These are phyloP conservation scores for Dynastes grantii DNA, from an alignment of 2,888 invertebrate species.

Conservation along the genomic window DNA sequence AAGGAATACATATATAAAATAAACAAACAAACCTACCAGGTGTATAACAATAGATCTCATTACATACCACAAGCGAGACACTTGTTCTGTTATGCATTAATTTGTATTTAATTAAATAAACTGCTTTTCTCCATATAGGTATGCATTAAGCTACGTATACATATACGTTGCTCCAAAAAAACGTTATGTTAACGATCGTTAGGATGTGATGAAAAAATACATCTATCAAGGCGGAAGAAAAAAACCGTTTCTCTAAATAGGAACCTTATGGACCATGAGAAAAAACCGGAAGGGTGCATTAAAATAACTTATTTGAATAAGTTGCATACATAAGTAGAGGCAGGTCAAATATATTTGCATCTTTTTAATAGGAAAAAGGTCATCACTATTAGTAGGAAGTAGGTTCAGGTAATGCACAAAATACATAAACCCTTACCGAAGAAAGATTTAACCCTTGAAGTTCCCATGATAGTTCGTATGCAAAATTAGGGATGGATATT, in stretches of 20 bases:
- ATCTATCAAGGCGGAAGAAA: slow-evolving; percentile 58
- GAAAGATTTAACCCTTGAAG: slow-evolving; percentile 56
- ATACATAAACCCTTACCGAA: slow-evolving; percentile 55
- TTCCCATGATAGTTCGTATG: slow-evolving; percentile 55
- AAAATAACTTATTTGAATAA: slow-evolving; percentile 61
- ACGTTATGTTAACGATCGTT: slow-evolving; percentile 64
- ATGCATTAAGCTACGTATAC: not conserved
- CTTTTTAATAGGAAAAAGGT: slow-evolving; percentile 65
- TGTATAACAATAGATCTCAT: slow-evolving; percentile 34
- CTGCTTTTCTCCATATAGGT: slow-evolving; percentile 33
- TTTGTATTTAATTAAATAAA: slow-evolving; percentile 48
- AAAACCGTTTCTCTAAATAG: slow-evolving; percentile 58
- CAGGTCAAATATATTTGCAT: slow-evolving; percentile 69
- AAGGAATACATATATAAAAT: slow-evolving; percentile 13
- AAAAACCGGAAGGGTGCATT: slow-evolving; percentile 55
- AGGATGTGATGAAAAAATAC: slow-evolving; percentile 59
- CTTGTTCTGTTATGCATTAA: slow-evolving; percentile 46
- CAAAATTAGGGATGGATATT: slow-evolving; percentile 51
- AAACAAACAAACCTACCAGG: slow-evolving; percentile 39
- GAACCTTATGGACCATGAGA: slow-evolving; percentile 44
- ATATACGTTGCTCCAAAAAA: slow-evolving; percentile 46
- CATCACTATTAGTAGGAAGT: slow-evolving; percentile 67
- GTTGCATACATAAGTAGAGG: slow-evolving; percentile 68
- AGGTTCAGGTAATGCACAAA: slow-evolving; percentile 63
- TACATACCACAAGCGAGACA: slow-evolving; percentile 35